These are phyloP conservation scores for Anguilla japonica DNA, from an alignment of 2,113 vertebrate genomes.

Conservation along the genomic window DNA sequence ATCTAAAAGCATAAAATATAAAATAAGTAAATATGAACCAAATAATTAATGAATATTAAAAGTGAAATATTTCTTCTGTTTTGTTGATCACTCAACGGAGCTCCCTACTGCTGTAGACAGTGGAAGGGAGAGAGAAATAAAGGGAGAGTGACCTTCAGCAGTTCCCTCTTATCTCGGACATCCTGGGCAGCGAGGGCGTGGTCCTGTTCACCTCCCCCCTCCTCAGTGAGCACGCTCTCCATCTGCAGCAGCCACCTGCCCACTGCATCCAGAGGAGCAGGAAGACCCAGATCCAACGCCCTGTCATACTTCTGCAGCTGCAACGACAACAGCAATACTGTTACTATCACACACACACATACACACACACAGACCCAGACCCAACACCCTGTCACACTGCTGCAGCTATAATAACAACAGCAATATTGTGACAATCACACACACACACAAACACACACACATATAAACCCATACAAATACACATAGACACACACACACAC, in stretches of 20 bases:
- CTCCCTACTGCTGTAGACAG: background rate
- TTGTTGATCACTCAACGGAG: too few relatives aligned
- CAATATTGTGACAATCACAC: background rate
- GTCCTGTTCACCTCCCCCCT: constrained; percentile 56
- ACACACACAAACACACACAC: background rate
- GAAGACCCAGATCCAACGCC: constrained; percentile 68
- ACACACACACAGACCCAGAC: background rate
- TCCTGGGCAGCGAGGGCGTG: constrained; percentile 55
- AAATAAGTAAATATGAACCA: too few relatives aligned
- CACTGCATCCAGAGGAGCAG: constrained; percentile 63
- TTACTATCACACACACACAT: background rate
- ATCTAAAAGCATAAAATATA: too few relatives aligned
- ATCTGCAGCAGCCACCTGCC: constrained; percentile 73
- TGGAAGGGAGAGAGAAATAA: background rate
- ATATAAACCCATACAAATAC: background rate
- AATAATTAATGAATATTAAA: too few relatives aligned
- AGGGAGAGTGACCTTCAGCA: constrained; percentile 67
- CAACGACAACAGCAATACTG: constrained; percentile 3
- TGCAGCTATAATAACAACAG: background rate
- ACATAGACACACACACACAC: background rate
- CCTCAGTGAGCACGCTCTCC: constrained; percentile 63
- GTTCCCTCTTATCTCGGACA: constrained; percentile 62
- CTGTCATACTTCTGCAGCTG: constrained; percentile 70
- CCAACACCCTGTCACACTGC: background rate
- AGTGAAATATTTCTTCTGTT: too few relatives aligned